Conservation (phyloP, 2,888 invertebrate species). For the Chymomyza fuscimana region DNA sequence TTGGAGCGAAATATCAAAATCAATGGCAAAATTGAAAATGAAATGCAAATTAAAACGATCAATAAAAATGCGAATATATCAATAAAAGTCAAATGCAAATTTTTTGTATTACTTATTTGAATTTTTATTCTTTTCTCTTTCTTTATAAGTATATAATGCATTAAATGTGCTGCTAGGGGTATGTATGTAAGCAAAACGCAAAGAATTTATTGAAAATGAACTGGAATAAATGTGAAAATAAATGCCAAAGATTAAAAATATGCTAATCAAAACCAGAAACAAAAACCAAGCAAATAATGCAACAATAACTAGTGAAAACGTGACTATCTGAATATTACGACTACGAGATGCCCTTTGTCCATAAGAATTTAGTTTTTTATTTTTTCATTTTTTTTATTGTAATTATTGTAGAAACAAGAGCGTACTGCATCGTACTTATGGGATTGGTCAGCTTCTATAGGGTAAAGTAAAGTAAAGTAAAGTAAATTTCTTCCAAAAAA, state of each 20-base stretch:
- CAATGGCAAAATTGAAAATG: conserved; percentile 44
- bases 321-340: neutral
- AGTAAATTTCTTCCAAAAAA: too few relatives aligned
- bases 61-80: conserved; percentile 72
- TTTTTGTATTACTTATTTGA: conserved; percentile 27
- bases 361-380: too few relatives aligned
- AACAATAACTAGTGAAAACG: neutral
- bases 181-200: neutral
- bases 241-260: neutral
- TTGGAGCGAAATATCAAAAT: conserved; percentile 8
- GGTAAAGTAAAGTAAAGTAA: too few relatives aligned
- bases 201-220: neutral
- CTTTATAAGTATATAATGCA: neutral
- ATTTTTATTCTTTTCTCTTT: neutral
- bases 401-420: too few relatives aligned
- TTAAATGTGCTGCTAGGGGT: neutral
- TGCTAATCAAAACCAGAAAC: neutral
- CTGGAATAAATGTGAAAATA: conserved; percentile 8
- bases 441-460: too few relatives aligned
- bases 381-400: too few relatives aligned
- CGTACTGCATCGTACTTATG: too few relatives aligned
- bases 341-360: neutral
- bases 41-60: conserved; percentile 72
- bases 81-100: conserved; percentile 74
- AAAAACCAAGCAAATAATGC: neutral